Evolutionary conservation across 2,113 vertebrate genomes (phyloP), one percentile per base, ranked within the genome.

Genomic region (Pollimyrus isidori): DNA sequence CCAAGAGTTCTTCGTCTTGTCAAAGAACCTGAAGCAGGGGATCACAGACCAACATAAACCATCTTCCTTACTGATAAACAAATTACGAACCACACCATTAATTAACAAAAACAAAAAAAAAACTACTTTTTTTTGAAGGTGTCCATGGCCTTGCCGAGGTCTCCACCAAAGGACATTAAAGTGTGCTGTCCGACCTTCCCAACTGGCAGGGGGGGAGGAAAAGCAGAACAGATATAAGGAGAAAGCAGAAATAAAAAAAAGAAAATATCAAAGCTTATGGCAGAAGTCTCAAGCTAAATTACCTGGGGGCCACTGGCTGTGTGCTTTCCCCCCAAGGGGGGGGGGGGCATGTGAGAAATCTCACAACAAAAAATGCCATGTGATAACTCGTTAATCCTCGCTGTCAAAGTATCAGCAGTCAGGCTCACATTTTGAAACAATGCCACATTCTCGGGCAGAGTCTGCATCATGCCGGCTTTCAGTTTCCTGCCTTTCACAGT

Each of bases 1-100:
- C 97, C 97, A 98, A 58, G 95, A 94, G 10, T 98, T 98, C 92
- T 97, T 97, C 0, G 97, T 98, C 93, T 98, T 98, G 88, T 98
- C 97, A 30, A 96, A 87, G 91, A 98, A 98, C 92, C 97, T 98
- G 92, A 1, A 30, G 65, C n/a, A 76, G 46, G 11, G 42, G 90
- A 88, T 92, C 80, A 52, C 1, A 90, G 3, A 30, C 9, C 49
- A 26, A 62, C 83, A 10, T 19, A 23, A 39, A 86, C 50, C 82
- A 7, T 87, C 21, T 35, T 11, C 56, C 13, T 26, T 10, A 46
- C 19, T 17, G 19, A 84, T 39, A 7, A 7, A 56, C 5, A 23
- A 35, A 84, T 3, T 3, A 4, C 11, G 30, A 45, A 10, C 53
- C 87, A 84, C 7, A 62, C 17, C 21, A 19, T 35, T 3, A 50